Percentiles rank a stretch among this genome's conserved stretches.
Evolutionary conservation across 2,113 vertebrate species (phyloP).

Genomic region (Rhinichthys klamathensis): DNA sequence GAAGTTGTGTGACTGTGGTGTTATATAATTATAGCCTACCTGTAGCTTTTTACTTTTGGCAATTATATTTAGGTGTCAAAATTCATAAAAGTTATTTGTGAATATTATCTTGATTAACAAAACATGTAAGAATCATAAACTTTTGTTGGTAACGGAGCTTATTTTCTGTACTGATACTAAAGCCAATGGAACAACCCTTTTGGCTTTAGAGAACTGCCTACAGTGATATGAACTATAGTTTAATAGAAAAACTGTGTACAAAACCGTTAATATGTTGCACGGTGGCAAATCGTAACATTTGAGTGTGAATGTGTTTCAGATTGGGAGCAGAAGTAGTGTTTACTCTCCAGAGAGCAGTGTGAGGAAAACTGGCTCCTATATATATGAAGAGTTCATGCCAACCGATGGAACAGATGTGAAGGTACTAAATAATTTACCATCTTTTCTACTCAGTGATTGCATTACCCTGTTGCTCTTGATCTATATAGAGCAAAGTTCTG

Average conservation of each 20-base stretch:
- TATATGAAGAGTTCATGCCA: conserved; percentile 99
- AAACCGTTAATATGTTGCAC: not conserved
- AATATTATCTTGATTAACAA: not conserved
- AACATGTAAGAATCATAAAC: not conserved
- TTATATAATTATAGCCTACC: too few relatives aligned
- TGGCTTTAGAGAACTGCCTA: not conserved
- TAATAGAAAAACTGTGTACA: not conserved
- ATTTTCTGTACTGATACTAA: not conserved
- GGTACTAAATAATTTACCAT: conserved; percentile 70
- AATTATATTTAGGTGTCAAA: not conserved
- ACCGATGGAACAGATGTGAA: conserved; percentile 98
- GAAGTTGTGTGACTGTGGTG: too few relatives aligned
- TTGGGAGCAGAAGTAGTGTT: conserved; percentile 96
- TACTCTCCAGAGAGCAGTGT: conserved; percentile 98
- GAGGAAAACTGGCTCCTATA: conserved; percentile 97
- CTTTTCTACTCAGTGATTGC: not conserved
- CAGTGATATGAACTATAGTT: not conserved
- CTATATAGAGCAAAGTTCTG: not conserved
- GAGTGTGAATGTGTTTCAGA: conserved; percentile 72
- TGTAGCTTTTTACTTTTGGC: too few relatives aligned
- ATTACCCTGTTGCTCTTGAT: not conserved
- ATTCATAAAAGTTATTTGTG: not conserved
- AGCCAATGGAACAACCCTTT: not conserved
- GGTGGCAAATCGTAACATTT: not conserved
- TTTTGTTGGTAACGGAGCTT: not conserved